These are phyloP conservation scores for Ophion ventricosus DNA, from an alignment of 2,888 invertebrate genomes.

Conservation along the genomic window DNA sequence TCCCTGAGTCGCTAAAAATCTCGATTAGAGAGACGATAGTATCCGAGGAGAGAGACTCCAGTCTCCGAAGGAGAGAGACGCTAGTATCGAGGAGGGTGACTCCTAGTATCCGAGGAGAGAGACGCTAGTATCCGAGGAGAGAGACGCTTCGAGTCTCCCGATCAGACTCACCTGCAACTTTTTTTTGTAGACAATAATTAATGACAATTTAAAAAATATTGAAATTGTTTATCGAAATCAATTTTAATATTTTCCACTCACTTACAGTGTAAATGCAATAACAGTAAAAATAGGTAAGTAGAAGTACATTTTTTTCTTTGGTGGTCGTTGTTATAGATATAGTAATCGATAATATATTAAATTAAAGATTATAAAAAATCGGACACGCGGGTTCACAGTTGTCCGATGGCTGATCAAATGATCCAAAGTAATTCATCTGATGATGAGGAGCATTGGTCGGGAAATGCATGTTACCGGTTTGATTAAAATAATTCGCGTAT, in stretches of 20 bases:
- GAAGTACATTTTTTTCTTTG: neutral
- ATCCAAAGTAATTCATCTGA: neutral
- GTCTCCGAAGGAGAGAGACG: too few relatives aligned
- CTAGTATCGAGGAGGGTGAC: neutral
- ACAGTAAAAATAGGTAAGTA: neutral
- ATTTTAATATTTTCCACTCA: conserved; percentile 4
- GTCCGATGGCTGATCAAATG: neutral
- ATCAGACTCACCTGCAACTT: neutral
- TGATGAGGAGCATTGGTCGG: conserved; percentile 10
- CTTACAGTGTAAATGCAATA: neutral
- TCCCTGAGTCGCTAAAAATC: conserved; percentile 18
- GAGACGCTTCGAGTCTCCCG: conserved; percentile 12
- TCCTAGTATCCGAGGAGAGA: too few relatives aligned
- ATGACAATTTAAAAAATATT: neutral
- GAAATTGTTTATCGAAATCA: conserved; percentile 6
- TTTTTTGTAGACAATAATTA: conserved; percentile 6
- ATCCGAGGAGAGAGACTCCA: too few relatives aligned
- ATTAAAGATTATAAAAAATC: conserved; percentile 11
- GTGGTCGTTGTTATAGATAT: too few relatives aligned
- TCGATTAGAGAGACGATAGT: too few relatives aligned
- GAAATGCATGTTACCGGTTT: conserved; percentile 7
- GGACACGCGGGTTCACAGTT: conserved; percentile 2
- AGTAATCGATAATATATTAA: neutral
- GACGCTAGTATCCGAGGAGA: neutral
- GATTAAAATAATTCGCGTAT: conserved; percentile 7